Conservation (phyloP, 2,797 vertebrate species). For the Lepilemur ruficaudatus region DNA sequence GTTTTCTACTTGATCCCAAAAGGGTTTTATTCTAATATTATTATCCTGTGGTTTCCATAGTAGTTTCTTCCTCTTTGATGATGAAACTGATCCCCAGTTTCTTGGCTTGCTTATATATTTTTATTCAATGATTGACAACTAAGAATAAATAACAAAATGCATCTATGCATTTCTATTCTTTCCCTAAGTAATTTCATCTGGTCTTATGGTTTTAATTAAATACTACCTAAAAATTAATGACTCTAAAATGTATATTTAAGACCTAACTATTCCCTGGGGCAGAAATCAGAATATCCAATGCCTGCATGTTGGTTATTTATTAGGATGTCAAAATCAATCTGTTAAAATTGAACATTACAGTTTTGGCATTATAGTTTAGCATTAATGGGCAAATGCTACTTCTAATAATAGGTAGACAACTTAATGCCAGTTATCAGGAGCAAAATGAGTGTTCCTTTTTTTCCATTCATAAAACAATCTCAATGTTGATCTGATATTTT, state of each 20-base stretch:
- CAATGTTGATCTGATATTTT: constrained; percentile 23
- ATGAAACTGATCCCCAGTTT: neutral
- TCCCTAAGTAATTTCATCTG: neutral
- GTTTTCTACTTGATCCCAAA: neutral
- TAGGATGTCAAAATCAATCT: neutral
- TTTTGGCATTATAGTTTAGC: too few relatives aligned
- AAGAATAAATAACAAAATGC: neutral
- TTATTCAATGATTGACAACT: neutral
- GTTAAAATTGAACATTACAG: neutral
- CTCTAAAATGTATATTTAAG: neutral
- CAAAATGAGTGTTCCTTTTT: neutral
- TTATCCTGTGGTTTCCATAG: neutral
- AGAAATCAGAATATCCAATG: neutral
- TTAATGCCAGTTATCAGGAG: neutral
- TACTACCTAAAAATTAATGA: neutral
- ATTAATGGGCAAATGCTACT: neutral
- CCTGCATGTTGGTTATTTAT: neutral
- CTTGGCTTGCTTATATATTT: neutral
- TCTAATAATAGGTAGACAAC: neutral
- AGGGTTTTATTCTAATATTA: neutral
- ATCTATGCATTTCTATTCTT: neutral
- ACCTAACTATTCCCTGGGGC: neutral
- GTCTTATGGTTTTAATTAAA: constrained; percentile 17
- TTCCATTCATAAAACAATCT: neutral
- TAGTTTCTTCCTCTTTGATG: neutral